Conservation (phyloP, 2,113 vertebrate species). For the Choloepus hoffmanni region DNA sequence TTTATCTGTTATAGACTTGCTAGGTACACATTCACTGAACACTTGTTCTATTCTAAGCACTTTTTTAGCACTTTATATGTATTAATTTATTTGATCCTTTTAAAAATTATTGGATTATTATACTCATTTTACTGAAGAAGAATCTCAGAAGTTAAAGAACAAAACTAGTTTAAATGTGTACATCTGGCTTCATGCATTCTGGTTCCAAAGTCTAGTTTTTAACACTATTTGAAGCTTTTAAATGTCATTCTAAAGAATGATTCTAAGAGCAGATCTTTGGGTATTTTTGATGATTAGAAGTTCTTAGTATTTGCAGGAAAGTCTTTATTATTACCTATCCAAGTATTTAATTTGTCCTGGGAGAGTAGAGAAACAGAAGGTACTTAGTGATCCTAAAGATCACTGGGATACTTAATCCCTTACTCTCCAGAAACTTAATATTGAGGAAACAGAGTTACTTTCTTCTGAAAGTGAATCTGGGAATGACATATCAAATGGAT, state of each 20-base stretch:
- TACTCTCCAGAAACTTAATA: not conserved
- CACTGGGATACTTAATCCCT: not conserved
- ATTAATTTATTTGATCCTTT: not conserved
- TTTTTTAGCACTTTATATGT: not conserved
- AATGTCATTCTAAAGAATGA: not conserved
- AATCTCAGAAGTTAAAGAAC: not conserved
- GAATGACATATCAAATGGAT: conserved; percentile 31
- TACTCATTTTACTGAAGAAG: not conserved
- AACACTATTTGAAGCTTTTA: not conserved
- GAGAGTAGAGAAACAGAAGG: not conserved
- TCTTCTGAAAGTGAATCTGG: conserved; percentile 45
- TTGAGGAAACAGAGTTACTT: not conserved
- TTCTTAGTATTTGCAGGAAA: not conserved
- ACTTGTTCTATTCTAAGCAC: not conserved
- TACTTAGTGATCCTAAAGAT: not conserved
- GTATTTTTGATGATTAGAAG: not conserved
- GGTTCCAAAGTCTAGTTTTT: not conserved
- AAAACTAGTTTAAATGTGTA: not conserved
- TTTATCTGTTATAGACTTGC: not conserved
- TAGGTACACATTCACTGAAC: not conserved
- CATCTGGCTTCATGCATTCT: not conserved
- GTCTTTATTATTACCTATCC: not conserved
- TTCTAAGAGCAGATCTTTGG: not conserved
- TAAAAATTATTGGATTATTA: not conserved
- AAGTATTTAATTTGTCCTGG: conserved; percentile 19